Conservation (phyloP, 1,140 invertebrate genomes). For the Drosophila nannoptera region DNA sequence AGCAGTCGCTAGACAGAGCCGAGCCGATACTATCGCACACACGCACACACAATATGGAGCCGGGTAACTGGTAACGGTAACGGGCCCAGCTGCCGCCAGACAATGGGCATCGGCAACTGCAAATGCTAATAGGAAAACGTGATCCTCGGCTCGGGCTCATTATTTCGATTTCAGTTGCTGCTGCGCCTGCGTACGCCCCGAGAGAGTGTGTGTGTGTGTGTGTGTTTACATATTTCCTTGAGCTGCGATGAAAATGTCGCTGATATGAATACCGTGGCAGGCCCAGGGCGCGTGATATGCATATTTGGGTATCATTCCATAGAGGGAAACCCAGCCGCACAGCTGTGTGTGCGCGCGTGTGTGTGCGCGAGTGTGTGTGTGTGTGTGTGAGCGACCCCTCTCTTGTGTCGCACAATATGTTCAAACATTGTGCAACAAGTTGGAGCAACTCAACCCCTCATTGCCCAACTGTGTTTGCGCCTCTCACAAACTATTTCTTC, state of each 20-base stretch:
- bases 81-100: conserved; percentile 36
- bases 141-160: conserved; percentile 65
- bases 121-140: conserved; percentile 74
- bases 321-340: conserved; percentile 58
- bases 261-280: conserved; percentile 43
- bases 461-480: background rate
- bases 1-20: background rate
- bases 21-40: conserved; percentile 21
- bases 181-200: conserved; percentile 42
- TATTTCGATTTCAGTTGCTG: conserved; percentile 53
- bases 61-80: conserved; percentile 53
- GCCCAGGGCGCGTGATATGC: conserved; percentile 54
- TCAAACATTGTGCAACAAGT: conserved; percentile 27
- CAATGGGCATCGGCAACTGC: conserved; percentile 29
- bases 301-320: conserved; percentile 49
- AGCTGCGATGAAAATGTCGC: conserved; percentile 40
- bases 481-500: background rate
- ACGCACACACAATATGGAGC: conserved; percentile 25
- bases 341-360: conserved; percentile 51
- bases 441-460: background rate
- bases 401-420: background rate
- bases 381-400: background rate
- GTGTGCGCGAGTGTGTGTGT: conserved; percentile 13
- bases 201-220: conserved; percentile 9
- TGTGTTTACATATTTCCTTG: background rate